Conservation (phyloP, 2,888 invertebrate genomes). For the Drosophila kokeensis region DNA sequence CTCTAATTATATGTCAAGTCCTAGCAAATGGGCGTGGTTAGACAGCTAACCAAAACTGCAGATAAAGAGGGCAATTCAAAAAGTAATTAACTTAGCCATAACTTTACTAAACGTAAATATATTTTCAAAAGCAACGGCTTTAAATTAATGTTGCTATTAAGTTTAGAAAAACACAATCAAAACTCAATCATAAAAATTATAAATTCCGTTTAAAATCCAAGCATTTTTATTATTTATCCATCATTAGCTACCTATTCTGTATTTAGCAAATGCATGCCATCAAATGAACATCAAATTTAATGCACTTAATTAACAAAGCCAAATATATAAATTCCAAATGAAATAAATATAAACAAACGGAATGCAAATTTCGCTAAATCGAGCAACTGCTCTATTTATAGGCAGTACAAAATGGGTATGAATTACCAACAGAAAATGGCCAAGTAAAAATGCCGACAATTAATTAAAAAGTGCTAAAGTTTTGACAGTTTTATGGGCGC, state of each 20-base stretch:
- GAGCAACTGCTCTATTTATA: constrained; percentile 23
- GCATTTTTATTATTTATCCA: not conserved
- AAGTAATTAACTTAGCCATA: not conserved
- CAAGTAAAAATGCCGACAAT: constrained; percentile 21
- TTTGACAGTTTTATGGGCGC: constrained; percentile 47
- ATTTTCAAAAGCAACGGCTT: not conserved
- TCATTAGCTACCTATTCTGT: not conserved
- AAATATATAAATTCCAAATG: not conserved
- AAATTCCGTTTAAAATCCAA: not conserved
- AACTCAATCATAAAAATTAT: not conserved
- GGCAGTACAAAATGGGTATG: constrained; percentile 17
- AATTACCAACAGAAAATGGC: constrained; percentile 9
- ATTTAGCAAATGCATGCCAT: not conserved
- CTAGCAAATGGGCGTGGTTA: constrained; percentile 35
- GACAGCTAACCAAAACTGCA: constrained; percentile 36
- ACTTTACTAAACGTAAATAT: not conserved
- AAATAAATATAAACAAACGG: constrained; percentile 3
- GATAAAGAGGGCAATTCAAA: constrained; percentile 30
- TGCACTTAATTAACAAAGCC: constrained; percentile 1
- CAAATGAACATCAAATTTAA: not conserved
- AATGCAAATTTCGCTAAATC: not conserved
- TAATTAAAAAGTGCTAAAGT: constrained; percentile 55
- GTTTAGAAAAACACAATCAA: not conserved
- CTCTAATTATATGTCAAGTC: constrained; percentile 60
- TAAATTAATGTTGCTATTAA: not conserved